Conservation (phyloP, 2,113 vertebrate species). For the Ciconia maguari region DNA sequence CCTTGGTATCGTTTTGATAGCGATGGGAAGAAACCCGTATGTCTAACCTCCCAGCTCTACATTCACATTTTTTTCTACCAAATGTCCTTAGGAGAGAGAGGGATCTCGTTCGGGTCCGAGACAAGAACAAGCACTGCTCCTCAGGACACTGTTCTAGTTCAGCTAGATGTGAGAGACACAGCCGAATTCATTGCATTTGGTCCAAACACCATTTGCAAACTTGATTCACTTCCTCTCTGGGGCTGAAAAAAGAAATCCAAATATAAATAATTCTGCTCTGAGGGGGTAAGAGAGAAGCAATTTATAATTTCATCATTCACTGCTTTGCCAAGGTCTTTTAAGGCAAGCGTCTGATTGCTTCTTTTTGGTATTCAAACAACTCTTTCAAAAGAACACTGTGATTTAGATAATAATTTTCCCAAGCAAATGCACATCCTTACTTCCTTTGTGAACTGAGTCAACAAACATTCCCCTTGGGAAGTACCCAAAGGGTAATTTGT, state of each 20-base stretch:
- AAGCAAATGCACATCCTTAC: conserved; percentile 72
- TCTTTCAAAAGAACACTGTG: conserved; percentile 70
- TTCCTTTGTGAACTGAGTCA: conserved; percentile 71
- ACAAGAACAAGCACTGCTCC: background rate
- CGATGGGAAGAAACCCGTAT: background rate
- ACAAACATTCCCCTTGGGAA: conserved; percentile 70
- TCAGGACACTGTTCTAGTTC: background rate
- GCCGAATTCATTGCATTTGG: background rate
- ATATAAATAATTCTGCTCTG: conserved; percentile 53
- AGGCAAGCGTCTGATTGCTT: conserved; percentile 61
- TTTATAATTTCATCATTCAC: conserved; percentile 57
- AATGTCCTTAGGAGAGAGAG: background rate
- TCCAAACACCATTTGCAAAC: conserved; percentile 37
- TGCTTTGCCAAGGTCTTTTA: conserved; percentile 61
- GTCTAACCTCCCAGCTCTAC: background rate
- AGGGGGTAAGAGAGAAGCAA: conserved; percentile 42
- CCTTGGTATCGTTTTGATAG: background rate
- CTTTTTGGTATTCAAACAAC: conserved; percentile 72
- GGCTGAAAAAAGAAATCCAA: conserved; percentile 48
- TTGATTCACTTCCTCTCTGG: conserved; percentile 49
- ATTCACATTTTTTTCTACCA: too few species aligned
- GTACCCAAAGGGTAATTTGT: conserved; percentile 70
- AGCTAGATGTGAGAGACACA: background rate
- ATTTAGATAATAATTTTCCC: conserved; percentile 75
- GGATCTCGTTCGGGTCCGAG: background rate